Evolutionary conservation across 2,113 vertebrate species (phyloP).

Genomic region (Fulica atra): DNA sequence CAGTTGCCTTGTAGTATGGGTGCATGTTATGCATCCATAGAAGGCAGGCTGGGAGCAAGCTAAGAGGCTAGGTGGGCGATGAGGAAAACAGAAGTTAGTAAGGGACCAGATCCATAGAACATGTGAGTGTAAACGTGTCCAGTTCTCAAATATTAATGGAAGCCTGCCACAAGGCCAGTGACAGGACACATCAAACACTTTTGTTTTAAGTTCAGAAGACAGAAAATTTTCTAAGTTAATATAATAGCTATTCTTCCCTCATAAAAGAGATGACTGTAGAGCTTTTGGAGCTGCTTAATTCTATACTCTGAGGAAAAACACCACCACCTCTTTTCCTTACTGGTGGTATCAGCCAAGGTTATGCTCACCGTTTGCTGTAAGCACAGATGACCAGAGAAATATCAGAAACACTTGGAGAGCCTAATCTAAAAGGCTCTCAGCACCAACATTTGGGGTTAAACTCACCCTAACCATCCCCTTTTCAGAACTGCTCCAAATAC

Average conservation of each 20-base stretch:
- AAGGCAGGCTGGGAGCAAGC: background rate
- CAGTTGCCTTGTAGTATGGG: background rate
- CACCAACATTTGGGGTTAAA: background rate
- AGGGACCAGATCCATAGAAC: background rate
- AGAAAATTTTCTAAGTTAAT: background rate
- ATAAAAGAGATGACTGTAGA: background rate
- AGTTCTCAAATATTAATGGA: background rate
- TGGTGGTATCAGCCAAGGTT: background rate
- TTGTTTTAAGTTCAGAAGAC: background rate
- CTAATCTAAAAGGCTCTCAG: background rate
- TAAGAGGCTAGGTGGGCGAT: background rate
- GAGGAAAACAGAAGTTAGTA: background rate
- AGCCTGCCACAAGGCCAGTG: background rate
- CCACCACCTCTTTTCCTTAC: background rate
- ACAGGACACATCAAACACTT: background rate
- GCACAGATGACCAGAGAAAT: background rate
- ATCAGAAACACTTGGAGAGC: background rate
- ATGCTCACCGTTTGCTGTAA: background rate
- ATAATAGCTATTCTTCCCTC: background rate
- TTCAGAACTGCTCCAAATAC: background rate
- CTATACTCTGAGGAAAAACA: background rate
- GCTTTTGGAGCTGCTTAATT: background rate
- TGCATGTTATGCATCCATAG: background rate
- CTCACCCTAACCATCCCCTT: accelerated
- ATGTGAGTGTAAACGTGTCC: background rate